phyloP scores from a whole-genome alignment of 2,888 invertebrate genomes.

The Trimorus sp. region DNA sequence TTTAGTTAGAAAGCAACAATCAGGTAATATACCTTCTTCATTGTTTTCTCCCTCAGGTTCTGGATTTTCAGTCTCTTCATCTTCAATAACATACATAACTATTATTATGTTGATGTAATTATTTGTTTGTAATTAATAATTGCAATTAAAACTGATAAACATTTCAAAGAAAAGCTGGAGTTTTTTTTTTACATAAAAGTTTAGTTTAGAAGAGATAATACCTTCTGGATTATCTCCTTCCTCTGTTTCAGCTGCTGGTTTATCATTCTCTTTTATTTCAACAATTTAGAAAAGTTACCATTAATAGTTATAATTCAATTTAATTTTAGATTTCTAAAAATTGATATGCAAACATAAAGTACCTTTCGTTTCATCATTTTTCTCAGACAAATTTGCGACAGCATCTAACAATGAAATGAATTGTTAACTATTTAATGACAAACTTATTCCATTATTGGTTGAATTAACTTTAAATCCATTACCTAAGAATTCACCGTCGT shows the following conservation, averaged over 20 bases:
- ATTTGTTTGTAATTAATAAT: no score
- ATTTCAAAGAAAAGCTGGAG: not conserved
- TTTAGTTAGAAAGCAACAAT: not conserved
- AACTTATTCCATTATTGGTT: slow-evolving; percentile 1
- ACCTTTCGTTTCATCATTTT: slow-evolving; percentile 36
- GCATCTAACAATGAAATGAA: slow-evolving; percentile 34
- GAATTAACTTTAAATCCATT: not conserved
- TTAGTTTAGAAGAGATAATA: no score
- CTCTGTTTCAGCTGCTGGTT: no score
- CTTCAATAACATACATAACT: not conserved
- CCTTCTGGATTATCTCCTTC: no score
- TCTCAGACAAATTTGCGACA: slow-evolving; percentile 26
- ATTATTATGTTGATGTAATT: no score
- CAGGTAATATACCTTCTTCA: not conserved
- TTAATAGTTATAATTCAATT: no score
- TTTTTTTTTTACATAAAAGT: no score
- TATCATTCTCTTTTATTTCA: no score
- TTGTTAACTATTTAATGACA: not conserved
- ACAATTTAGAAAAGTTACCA: no score
- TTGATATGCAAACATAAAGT: not conserved
- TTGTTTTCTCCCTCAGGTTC: slow-evolving; percentile 18
- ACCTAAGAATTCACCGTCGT: slow-evolving; percentile 44
- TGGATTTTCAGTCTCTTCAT: not conserved
- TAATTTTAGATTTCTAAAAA: no score
- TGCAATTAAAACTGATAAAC: no score